Percentiles rank a stretch among this genome's conserved stretches.
These are phyloP conservation scores for Rhodeus uyekii DNA, from an alignment of 2,797 vertebrate species.

Conservation along the genomic window DNA sequence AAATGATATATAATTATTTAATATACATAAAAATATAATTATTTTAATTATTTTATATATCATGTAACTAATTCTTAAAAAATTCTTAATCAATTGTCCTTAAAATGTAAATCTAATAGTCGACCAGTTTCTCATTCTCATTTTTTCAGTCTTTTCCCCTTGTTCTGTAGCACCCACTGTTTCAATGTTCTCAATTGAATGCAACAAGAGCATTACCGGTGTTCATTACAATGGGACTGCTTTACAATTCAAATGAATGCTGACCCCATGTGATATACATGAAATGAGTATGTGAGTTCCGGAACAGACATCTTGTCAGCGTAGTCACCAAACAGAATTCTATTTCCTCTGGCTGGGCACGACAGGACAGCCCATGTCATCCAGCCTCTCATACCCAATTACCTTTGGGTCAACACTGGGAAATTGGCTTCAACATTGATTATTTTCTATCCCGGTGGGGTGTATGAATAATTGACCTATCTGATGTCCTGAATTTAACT, in stretches of 20 bases:
- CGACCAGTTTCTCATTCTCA: constrained; percentile 8
- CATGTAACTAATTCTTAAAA: background rate
- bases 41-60: background rate
- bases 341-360: constrained; percentile 54
- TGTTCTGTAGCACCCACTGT: background rate
- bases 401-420: constrained; percentile 59
- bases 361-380: constrained; percentile 51
- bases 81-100: background rate
- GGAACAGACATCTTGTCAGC: constrained; percentile 51
- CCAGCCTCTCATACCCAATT: constrained; percentile 57
- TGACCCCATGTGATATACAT: constrained; percentile 38
- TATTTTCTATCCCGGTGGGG: constrained; percentile 52
- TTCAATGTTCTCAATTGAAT: constrained; percentile 3
- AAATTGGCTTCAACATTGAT: constrained; percentile 64
- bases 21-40: background rate
- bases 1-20: background rate
- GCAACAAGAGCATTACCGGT: constrained; percentile 27
- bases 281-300: constrained; percentile 42
- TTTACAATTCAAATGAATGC: constrained; percentile 59
- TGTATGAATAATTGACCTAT: constrained; percentile 55
- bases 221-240: constrained; percentile 49
- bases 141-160: background rate
- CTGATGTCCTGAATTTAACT: constrained; percentile 37
- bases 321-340: constrained; percentile 57
- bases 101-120: constrained; percentile 8